Evolutionary conservation across 2,888 invertebrate species (phyloP), one percentile per base, ranked within the genome.

Genomic region (Phengaris arion): DNA sequence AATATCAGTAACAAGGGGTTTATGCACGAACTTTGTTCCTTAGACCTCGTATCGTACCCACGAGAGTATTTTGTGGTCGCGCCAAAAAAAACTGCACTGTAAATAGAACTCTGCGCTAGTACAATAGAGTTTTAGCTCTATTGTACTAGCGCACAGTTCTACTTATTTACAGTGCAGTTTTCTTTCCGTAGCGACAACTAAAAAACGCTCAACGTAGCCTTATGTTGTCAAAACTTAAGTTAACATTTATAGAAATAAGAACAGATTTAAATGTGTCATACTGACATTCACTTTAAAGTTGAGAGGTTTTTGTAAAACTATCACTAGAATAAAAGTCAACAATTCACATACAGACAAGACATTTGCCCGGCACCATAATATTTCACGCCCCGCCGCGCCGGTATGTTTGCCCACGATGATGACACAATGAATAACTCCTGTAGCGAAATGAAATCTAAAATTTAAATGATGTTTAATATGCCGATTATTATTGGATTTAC

Each of bases 401-500:
- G n/a, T 48, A 48, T 69, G 15, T 15, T 12, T 70, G 22, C 12
- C 6, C 15, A 12, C 13, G 52, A 9, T 6, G 70, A 48, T 70
- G 70, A 70, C 70, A 51, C 69, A 70, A 70, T 15, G 70, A 51
- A 69, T 69, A n/a, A 46, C 52, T 22, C 9, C 5, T 22, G 59
- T 22, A 48, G 69, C 72, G 13, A 22, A 54, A 54, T 72, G 72
- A 7, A 15, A 54, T 72, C 51, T 72, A 72, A 54, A 51, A 72
- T 72, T 72, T 52, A 72, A 72, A 72, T 72, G 35, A 72, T 72
- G 51, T 72, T 52, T 35, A 52, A 72, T 72, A 54, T 54, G 72
- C 8, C 22, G 52, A 72, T 72, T 15, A 72, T 72, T 15, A 54
- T 52, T 12, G 12, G 72, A 35, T 54, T 54, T 35, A 54, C 54